Conservation (phyloP, 2,113 vertebrate genomes). For the Microcebus jonahi region DNA sequence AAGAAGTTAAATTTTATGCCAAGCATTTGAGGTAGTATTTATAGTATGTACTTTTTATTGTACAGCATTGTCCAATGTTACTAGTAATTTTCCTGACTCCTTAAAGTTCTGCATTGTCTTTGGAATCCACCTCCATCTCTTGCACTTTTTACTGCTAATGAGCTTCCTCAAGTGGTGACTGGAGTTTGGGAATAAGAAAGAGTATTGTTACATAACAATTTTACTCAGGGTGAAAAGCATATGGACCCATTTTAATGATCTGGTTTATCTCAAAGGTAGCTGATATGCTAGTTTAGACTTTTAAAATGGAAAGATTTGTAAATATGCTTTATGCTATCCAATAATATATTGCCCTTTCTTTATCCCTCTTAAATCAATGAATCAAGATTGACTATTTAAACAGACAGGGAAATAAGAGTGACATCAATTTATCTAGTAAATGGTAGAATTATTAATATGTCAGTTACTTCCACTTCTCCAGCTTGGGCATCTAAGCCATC, state of each 20-base stretch:
- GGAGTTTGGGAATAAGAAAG: neutral
- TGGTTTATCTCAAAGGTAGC: slow-evolving; percentile 12
- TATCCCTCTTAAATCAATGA: neutral
- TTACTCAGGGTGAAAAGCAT: neutral
- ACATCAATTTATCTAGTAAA: neutral
- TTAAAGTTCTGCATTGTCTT: neutral
- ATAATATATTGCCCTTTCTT: neutral
- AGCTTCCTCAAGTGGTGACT: neutral
- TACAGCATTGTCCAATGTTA: neutral
- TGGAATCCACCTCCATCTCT: neutral
- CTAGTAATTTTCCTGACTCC: neutral
- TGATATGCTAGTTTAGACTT: slow-evolving; percentile 12
- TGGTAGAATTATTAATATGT: neutral
- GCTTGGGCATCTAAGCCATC: neutral
- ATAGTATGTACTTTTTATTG: neutral
- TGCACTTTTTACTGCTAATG: neutral
- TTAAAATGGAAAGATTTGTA: slow-evolving; percentile 7
- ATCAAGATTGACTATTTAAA: slow-evolving; percentile 14
- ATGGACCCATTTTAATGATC: neutral
- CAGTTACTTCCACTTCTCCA: neutral
- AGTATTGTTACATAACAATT: neutral
- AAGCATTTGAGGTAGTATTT: neutral
- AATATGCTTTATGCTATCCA: neutral
- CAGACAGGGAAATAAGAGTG: neutral
- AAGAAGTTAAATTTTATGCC: neutral